Evolutionary conservation across 2,113 vertebrate species (phyloP), one percentile per base, ranked within the genome.

Genomic region (Archilochus colubris): DNA sequence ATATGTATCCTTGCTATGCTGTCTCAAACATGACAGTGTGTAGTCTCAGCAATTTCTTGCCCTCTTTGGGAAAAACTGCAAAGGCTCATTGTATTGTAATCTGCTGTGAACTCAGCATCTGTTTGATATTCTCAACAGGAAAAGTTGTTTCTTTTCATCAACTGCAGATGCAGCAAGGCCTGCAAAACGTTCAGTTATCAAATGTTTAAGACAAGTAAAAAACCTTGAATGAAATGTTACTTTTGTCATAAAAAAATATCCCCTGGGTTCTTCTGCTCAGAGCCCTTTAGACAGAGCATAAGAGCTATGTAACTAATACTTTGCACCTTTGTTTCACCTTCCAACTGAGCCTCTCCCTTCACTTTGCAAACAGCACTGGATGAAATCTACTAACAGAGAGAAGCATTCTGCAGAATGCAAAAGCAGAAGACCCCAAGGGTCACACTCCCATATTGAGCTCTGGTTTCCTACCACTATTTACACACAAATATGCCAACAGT

Each of bases 81-180:
- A 25, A 94, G 57, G 51, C 40, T 88, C 46, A 40, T 13, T 74
- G 31, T 40, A 73, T 89, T 94, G 67, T 91, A 48, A 84, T 76
- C 81, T 82, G 8, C 70, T 93, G 43, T 92, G 67, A 94, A 79
- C 87, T 89, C 91, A 85, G 48, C 89, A 93, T 94, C 91, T 95
- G 90, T 83, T 95, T 57, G 86, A 67, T 89, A 73, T 51, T 79
- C 74, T 90, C 83, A 92, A 68, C 33, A 77, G 59, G 62, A 79
- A 80, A 82, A 86, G 28, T 64, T 83, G 54, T 77, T 89, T 86
- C 55, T 91, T 86, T 91, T 83, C 57, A 75, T 81, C 82, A 85
- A 69, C 68, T 88, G 82, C 89, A 91, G 85, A 85, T 86, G 58
- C 43, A 94, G 33, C 48, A 86, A 89, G 55, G 50, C 75, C 89